Base-by-base conservation (phyloP, 2,888 invertebrate species). In the Pyrocoelia pectoralis region DNA sequence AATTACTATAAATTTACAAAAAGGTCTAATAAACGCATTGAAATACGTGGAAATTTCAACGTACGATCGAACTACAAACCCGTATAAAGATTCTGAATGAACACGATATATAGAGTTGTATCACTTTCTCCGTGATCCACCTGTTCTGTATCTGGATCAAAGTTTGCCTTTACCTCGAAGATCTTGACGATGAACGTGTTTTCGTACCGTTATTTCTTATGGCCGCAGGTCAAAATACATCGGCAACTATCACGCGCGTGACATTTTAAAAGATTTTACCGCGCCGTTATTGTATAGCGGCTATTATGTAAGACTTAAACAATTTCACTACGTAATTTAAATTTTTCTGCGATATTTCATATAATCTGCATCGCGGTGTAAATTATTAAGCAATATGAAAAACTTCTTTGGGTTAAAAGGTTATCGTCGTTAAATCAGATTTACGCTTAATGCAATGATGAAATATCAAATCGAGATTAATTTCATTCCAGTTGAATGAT, bases 81-180 rank as follows among this genome's bases (percentile, higher is more conserved):
- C 15, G 56, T 18, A 33, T 33, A 10, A 33, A 33, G 8, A 15
- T 43, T 12, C 41, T 46, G 17, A 18, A 46, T 18, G 46, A 46
- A 46, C 15, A 18, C 17, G 17, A 46, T 13, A 15, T 29, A 28
- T 24, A 43, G 14, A 46, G n/a, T 46, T 15, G 33, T 33, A 74
- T 73, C 73, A 76, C 76, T 76, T 76, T 76, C 76, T 75, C 76
- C 70, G 40, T 54, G 72, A 74, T 73, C 72, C 75, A 75, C 76
- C 75, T 75, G 75, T 73, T 71, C 69, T 69, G 72, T 72, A 75
- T 75, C 72, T 74, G 72, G 76, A 76, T 72, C 76, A 75, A 62
- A 46, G 17, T 46, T 46, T 18, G 17, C 46, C 33, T n/a, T 33
- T 33, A 33, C 33, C 33, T 33, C 33, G 17, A 46, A 46, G 46